Conservation (phyloP, 2,113 vertebrate genomes). For the Cyanoramphus novaezelandiae region DNA sequence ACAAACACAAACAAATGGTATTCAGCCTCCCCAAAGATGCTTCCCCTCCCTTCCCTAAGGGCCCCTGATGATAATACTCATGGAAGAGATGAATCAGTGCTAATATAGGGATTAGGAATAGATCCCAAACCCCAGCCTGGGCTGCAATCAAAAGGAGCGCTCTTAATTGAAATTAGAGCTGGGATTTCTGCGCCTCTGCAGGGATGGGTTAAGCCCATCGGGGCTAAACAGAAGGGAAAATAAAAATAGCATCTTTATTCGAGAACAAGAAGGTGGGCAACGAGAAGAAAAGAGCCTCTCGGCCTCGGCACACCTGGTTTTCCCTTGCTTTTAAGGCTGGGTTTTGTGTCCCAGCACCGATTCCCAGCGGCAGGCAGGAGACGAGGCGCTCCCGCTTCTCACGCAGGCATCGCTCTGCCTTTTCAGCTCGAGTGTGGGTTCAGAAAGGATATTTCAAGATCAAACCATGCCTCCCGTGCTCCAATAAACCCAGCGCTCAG, state of each 20-base stretch:
- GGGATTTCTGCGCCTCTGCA: slow-evolving; percentile 68
- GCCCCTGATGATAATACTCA: slow-evolving; percentile 45
- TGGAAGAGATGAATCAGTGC: slow-evolving; percentile 72
- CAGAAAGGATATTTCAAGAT: slow-evolving; percentile 37
- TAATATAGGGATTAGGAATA: slow-evolving; percentile 73
- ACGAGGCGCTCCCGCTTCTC: not conserved
- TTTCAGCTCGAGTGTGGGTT: not conserved
- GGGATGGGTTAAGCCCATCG: slow-evolving; percentile 59
- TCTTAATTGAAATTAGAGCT: slow-evolving; percentile 77
- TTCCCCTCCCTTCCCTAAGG: slow-evolving; percentile 52
- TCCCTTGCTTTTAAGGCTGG: not conserved
- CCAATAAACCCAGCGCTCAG: not conserved
- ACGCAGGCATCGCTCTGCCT: not conserved
- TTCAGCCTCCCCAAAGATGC: slow-evolving; percentile 74
- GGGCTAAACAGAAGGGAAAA: slow-evolving; percentile 56
- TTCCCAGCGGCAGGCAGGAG: not conserved
- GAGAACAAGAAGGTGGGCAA: slow-evolving; percentile 21
- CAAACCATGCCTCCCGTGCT: not conserved
- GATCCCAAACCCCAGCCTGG: slow-evolving; percentile 54
- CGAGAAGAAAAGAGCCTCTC: not conserved
- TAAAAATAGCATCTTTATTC: slow-evolving; percentile 68
- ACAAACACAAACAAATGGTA: slow-evolving; percentile 81
- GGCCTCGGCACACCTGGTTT: not conserved
- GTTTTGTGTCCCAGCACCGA: not conserved
- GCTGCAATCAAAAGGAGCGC: slow-evolving; percentile 18